These are phyloP conservation scores for Heliopora coerulea DNA, from an alignment of 92 coral and sea anemone genomes.

Conservation along the genomic window DNA sequence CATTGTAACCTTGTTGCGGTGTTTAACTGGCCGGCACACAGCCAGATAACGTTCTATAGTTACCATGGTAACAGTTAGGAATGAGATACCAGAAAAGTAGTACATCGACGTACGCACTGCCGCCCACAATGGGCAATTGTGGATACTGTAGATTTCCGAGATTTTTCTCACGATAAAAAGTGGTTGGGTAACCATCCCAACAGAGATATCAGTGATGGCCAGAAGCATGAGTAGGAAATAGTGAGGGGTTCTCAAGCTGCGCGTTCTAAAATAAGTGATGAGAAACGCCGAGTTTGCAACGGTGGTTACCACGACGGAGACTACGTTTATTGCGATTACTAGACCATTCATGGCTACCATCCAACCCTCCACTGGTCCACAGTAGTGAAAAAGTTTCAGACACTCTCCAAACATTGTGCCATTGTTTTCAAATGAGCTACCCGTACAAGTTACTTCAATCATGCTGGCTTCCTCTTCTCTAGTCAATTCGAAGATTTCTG, in stretches of 20 bases:
- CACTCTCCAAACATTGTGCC: conserved; percentile 1
- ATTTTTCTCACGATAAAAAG: conserved; percentile 38
- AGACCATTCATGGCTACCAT: conserved; percentile 35
- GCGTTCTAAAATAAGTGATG: conserved; percentile 25
- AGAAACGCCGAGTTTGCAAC: conserved; percentile 36
- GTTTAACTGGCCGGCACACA: conserved; percentile 43
- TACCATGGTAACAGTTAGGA: conserved; percentile 45
- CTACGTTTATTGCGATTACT: conserved; percentile 25
- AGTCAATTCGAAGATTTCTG: too few relatives aligned
- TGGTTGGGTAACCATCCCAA: conserved; percentile 44
- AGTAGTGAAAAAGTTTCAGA: conserved; percentile 22
- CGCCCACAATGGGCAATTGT: conserved; percentile 38
- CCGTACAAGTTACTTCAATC: too few relatives aligned
- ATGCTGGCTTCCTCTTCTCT: too few relatives aligned
- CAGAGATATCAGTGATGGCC: conserved; percentile 47
- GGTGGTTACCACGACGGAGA: conserved; percentile 26
- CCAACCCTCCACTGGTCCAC: conserved; percentile 18
- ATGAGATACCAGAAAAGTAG: conserved; percentile 45
- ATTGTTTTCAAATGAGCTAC: not conserved
- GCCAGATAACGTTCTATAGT: conserved; percentile 54
- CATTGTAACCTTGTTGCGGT: conserved; percentile 32
- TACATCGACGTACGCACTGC: conserved; percentile 28
- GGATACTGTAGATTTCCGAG: conserved; percentile 41
- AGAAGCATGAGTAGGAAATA: conserved; percentile 38
- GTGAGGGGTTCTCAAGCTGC: conserved; percentile 23